phyloP scores from a whole-genome alignment of 2,888 invertebrate species.

The Philopedon plagiatum region DNA sequence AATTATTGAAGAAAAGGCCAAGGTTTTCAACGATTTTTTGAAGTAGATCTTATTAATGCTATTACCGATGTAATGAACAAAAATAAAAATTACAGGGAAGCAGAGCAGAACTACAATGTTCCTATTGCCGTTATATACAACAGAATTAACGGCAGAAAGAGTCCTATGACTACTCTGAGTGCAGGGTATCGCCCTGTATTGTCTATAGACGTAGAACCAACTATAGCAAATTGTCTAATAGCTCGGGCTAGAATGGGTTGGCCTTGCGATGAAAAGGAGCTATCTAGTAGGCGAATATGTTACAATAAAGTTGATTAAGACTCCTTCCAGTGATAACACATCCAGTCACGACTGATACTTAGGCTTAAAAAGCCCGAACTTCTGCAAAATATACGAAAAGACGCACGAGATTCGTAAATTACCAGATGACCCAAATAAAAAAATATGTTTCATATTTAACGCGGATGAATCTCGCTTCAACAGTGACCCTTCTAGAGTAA shows the following conservation, averaged over 20 bases:
- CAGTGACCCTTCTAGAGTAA: slow-evolving; percentile 52
- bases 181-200: neutral
- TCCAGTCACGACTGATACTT: slow-evolving; percentile 56
- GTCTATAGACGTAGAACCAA: slow-evolving; percentile 21
- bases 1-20: neutral
- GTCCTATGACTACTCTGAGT: slow-evolving; percentile 30
- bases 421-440: slow-evolving; percentile 40
- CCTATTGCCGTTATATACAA: slow-evolving; percentile 44
- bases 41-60: neutral
- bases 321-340: slow-evolving; percentile 53
- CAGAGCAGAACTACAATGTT: neutral
- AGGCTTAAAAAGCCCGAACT: slow-evolving; percentile 43
- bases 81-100: slow-evolving; percentile 18
- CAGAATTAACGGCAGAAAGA: slow-evolving; percentile 46
- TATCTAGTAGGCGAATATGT: slow-evolving; percentile 46
- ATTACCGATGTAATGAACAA: neutral
- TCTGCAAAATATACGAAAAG: slow-evolving; percentile 28
- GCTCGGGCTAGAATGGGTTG: slow-evolving; percentile 54
- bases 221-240: slow-evolving; percentile 51
- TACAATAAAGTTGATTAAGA: slow-evolving; percentile 38
- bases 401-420: slow-evolving; percentile 52
- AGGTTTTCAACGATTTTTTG: neutral
- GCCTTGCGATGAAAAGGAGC: slow-evolving; percentile 54
- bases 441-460: slow-evolving; percentile 52
- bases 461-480: slow-evolving; percentile 55